Conservation (phyloP, 2,888 invertebrate species). For the Ashinkailepas kermadecensis region DNA sequence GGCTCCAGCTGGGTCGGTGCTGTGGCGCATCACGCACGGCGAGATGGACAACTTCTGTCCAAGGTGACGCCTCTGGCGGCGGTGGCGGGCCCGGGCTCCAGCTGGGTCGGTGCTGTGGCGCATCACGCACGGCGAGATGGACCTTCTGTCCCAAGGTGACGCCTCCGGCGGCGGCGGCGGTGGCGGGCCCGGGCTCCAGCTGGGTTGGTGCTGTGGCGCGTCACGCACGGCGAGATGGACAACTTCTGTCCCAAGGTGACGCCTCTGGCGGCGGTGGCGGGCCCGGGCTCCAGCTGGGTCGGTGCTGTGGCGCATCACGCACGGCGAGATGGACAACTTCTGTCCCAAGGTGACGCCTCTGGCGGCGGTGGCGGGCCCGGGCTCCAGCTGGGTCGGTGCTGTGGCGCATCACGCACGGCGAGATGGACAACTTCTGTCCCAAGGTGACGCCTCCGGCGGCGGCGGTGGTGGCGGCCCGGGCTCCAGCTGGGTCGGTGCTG, state of each 20-base stretch:
- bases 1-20: conserved; percentile 45
- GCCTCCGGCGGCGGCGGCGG: conserved; percentile 66
- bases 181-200: conserved; percentile 46
- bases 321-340: conserved; percentile 82
- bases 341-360: conserved; percentile 69
- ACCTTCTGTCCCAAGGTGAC: conserved; percentile 77
- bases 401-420: conserved; percentile 83
- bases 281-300: too few relatives aligned
- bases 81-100: conserved; percentile 50
- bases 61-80: conserved; percentile 70
- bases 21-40: conserved; percentile 84
- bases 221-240: conserved; percentile 81
- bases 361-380: conserved; percentile 62
- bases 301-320: conserved; percentile 80
- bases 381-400: conserved; percentile 49
- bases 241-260: conserved; percentile 77
- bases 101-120: conserved; percentile 68
- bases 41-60: conserved; percentile 81
- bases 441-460: conserved; percentile 70
- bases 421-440: conserved; percentile 77
- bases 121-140: conserved; percentile 78
- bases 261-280: conserved; percentile 66
- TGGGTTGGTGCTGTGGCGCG: conserved; percentile 71
- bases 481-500: conserved; percentile 49
- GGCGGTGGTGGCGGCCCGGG: conserved; percentile 55